phyloP scores from a whole-genome alignment of 2,113 vertebrate species.

The Pseudorasbora parva region DNA sequence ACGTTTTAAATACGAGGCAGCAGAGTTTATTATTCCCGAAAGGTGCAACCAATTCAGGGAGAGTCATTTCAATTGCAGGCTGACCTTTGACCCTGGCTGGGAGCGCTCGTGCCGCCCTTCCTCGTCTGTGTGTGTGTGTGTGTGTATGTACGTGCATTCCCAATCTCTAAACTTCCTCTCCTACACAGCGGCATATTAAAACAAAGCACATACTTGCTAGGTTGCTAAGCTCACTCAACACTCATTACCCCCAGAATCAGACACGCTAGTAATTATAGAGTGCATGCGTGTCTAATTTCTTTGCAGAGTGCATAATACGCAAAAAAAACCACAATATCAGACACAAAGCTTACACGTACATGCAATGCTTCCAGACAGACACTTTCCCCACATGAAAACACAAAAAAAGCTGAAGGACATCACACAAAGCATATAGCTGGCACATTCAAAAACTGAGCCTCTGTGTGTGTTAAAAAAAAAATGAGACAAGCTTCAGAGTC shows the following conservation, averaged over 20 bases:
- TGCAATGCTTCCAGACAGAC: constrained; percentile 17
- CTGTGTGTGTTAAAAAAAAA: constrained; percentile 6
- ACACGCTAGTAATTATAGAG: constrained; percentile 51
- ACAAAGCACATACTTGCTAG: constrained; percentile 40
- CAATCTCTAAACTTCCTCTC: constrained; percentile 17
- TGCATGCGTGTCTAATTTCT: constrained; percentile 40
- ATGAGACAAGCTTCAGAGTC: background rate
- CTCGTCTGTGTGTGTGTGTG: background rate
- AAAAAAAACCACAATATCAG: constrained; percentile 27
- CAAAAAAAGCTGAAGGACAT: constrained; percentile 54
- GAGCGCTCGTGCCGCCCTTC: background rate
- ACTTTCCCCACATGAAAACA: constrained; percentile 32
- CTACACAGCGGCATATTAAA: constrained; percentile 41
- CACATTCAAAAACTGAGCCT: constrained; percentile 12
- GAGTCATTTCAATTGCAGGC: constrained; percentile 40
- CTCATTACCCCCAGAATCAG: constrained; percentile 54
- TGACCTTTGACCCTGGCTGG: constrained; percentile 43
- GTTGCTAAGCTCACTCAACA: constrained; percentile 49
- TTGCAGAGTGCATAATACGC: background rate
- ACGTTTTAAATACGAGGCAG: constrained; percentile 32
- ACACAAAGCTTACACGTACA: constrained; percentile 31
- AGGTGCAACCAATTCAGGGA: constrained; percentile 26
- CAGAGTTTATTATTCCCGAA: background rate
- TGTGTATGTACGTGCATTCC: too few species aligned
- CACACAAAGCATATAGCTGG: constrained; percentile 53